Evolutionary conservation across 2,113 vertebrate species (phyloP).

Genomic region (Dipodomys spectabilis): DNA sequence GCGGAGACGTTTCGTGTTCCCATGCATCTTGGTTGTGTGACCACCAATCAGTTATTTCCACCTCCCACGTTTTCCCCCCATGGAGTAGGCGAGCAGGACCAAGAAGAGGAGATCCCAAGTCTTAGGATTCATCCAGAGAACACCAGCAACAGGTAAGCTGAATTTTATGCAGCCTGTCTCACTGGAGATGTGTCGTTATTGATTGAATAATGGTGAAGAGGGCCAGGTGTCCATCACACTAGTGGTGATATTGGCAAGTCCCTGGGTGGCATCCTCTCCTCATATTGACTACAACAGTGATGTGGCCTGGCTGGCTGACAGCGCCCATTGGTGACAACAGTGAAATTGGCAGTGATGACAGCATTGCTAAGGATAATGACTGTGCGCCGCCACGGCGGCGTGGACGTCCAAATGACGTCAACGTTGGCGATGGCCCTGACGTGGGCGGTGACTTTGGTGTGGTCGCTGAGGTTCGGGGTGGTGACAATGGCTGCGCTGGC

Average conservation of each 20-base stretch:
- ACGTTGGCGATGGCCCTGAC: background rate
- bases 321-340: background rate
- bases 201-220: background rate
- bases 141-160: no score
- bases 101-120: background rate
- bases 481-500: rapidly evolving
- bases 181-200: background rate
- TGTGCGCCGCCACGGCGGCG: no score
- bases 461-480: background rate
- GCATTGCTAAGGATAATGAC: background rate
- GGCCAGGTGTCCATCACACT: background rate
- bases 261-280: background rate
- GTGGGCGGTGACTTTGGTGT: background rate
- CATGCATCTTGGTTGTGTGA: background rate
- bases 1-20: background rate
- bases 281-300: background rate
- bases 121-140: no score
- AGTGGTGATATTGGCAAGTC: background rate
- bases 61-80: background rate
- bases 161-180: background rate
- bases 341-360: background rate
- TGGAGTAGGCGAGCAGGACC: background rate
- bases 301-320: background rate
- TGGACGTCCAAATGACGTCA: no score
- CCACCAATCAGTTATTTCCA: background rate